Evolutionary conservation across 2,888 invertebrate genomes (phyloP).

Genomic region (Cryptus armator): DNA sequence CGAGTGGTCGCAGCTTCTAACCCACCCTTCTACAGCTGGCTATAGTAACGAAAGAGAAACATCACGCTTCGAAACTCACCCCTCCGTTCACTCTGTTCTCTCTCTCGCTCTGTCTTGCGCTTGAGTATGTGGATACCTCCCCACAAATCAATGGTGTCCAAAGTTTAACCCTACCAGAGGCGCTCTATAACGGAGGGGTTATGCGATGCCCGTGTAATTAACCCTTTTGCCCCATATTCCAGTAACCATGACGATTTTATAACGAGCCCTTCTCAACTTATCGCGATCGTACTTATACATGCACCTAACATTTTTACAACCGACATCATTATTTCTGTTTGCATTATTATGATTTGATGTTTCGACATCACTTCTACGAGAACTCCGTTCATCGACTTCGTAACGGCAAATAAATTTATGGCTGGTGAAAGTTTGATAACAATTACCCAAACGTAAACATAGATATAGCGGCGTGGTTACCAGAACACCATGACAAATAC

Average conservation of each 20-base stretch:
- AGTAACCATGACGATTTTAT: conserved; percentile 77
- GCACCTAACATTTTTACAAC: neutral
- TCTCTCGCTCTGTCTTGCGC: conserved; percentile 28
- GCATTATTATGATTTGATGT: too few species aligned
- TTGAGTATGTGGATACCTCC: conserved; percentile 34
- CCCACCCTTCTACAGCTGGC: conserved; percentile 22
- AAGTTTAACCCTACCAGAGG: conserved; percentile 79
- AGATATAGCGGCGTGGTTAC: neutral
- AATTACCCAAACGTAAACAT: neutral
- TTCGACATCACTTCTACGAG: neutral
- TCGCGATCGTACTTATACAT: neutral
- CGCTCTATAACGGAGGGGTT: conserved; percentile 64
- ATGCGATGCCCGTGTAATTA: conserved; percentile 80
- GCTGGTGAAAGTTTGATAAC: neutral
- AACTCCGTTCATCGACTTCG: neutral
- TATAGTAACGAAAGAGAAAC: conserved; percentile 7
- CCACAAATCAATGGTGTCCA: conserved; percentile 82
- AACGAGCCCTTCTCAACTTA: conserved; percentile 53
- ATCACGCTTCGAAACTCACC: conserved; percentile 46
- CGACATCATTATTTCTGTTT: too few species aligned
- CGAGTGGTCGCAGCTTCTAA: conserved; percentile 35
- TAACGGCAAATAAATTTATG: conserved; percentile 19
- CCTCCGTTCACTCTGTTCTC: neutral
- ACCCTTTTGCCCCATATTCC: conserved; percentile 74
- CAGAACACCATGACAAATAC: neutral